Base-by-base conservation (phyloP, 2,888 invertebrate genomes). In the Drosophila antonietae region DNA sequence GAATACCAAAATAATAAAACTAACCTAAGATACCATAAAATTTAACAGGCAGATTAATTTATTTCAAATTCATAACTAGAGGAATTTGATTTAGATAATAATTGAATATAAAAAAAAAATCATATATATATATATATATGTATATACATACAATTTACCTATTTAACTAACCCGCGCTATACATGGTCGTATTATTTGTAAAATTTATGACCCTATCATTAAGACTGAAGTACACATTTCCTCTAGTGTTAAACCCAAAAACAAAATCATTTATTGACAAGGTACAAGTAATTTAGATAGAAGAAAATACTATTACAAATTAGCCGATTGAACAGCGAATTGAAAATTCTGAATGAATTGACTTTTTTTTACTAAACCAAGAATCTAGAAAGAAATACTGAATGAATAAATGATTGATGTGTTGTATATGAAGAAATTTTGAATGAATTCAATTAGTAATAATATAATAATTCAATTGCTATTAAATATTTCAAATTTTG, bases 211-310 rank as follows among this genome's bases (percentile, higher is more conserved):
- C 43, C 8, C 12, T 59, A 41, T 52, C 51, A 23, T 55, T 55
- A 15, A 41, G 12, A 18, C 7, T 77, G 23, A 73, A 75, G 78
- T 64, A 58, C 58, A 55, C 61, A 59, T 78, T 73, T 75, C 75
- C 75, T 78, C 23, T 51, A 28, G n/a, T 41, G 39, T 46, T 43
- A 55, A 61, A n/a, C 49, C 18, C 73, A 12, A 44, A 33, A 39
- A 14, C 56, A 63, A 46, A 56, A 28, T 33, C 20, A 52, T 58
- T 18, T 49, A 62, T n/a, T 47, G 53, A 59, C n/a, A n/a, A 41
- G 41, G 51, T n/a, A 46, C 15, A 15, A 51, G 44, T 47, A 68
- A 58, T 68, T 59, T 12, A 61, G 51, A 68, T 68, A 58, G 37
- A 60, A 53, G 14, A n/a, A 60, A 66, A 35, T 62, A 60, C 18